Evolutionary conservation across 2,113 vertebrate genomes (phyloP), one percentile per base, ranked within the genome.

Genomic region (Grallaria varia): DNA sequence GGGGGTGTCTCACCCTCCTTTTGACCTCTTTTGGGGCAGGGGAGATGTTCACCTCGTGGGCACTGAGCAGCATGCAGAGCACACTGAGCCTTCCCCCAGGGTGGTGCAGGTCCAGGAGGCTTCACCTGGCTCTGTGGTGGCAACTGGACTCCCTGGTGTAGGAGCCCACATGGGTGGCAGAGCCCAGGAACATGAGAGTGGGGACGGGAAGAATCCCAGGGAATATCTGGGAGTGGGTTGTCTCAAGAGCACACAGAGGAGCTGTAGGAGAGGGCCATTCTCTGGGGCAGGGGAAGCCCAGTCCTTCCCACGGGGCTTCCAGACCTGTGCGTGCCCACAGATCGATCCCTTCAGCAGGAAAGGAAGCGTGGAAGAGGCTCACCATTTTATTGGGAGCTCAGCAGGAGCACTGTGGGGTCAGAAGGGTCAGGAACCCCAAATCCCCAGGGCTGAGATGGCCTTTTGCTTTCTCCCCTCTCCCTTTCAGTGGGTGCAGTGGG

Each of bases 31-130:
- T 20, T 77, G 58, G 24, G 33, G 17, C 62, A 75, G 62, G 22
- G 45, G 8, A 68, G 9, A 8, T 2, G 4, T 11, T 72, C 6
- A 30, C 9, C 2, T 0, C 10, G 4, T 17, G 24, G 67, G 44
- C 50, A 42, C 42, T 14, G 60, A 63, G 13, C 58, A 44, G 23
- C 35, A 24, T 0, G 0, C 10, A 44, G 27, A 42, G 20, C 24
- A 44, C 12, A 2, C 20, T 28, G 76, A 67, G 8, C 22, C 66
- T 62, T 60, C 62, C 53, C 25, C 25, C 15, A 6, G 75, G 62
- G 20, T 12, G 21, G 28, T 44, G 14, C 33, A 69, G 40, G 33
- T 28, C 33, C 49, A 44, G 52, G 33, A 84, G 64, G 44, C 33
- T 66, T 63, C 10, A 2, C n/a, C 44, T 52, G n/a, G 14, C 44